phyloP scores from a whole-genome alignment of 2,888 invertebrate genomes.

The Stenodera caucasica region DNA sequence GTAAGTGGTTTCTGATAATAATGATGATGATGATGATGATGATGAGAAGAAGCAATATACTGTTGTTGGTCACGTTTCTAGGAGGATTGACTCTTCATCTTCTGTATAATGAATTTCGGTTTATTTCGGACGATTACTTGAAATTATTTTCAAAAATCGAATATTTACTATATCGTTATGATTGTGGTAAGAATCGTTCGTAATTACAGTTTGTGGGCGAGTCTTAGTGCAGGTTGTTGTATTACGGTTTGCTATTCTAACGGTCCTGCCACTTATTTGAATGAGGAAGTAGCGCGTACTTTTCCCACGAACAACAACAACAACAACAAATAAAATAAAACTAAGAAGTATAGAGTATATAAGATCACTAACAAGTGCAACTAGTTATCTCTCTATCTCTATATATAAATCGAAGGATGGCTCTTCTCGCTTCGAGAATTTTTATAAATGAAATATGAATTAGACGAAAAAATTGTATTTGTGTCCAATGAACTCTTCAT shows the following conservation, averaged over 20 bases:
- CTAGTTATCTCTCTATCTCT: slow-evolving; percentile 7
- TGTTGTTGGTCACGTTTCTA: slow-evolving; percentile 29
- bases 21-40: slow-evolving; percentile 3
- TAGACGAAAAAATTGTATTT: too few relatives aligned
- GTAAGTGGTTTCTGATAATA: not conserved
- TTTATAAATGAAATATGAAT: too few relatives aligned
- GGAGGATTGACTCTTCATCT: slow-evolving; percentile 26
- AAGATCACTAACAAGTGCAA: slow-evolving; percentile 23
- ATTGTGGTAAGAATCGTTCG: too few relatives aligned
- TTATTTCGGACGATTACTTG: too few relatives aligned
- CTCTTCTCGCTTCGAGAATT: too few relatives aligned
- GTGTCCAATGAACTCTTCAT: slow-evolving; percentile 26
- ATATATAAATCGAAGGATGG: not conserved
- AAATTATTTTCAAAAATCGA: too few relatives aligned
- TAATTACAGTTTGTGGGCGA: slow-evolving; percentile 23
- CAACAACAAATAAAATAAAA: not conserved
- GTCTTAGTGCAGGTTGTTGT: slow-evolving; percentile 25
- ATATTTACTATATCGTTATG: too few relatives aligned
- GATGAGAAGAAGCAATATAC: slow-evolving; percentile 9
- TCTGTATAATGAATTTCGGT: slow-evolving; percentile 13
- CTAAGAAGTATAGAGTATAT: not conserved
- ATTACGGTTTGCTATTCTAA: slow-evolving; percentile 36
- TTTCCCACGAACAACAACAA: slow-evolving; percentile 41
- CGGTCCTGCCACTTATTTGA: slow-evolving; percentile 44
- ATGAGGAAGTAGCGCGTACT: slow-evolving; percentile 42